phyloP scores from a whole-genome alignment of 2,113 vertebrate genomes.

The Camelus bactrianus region DNA sequence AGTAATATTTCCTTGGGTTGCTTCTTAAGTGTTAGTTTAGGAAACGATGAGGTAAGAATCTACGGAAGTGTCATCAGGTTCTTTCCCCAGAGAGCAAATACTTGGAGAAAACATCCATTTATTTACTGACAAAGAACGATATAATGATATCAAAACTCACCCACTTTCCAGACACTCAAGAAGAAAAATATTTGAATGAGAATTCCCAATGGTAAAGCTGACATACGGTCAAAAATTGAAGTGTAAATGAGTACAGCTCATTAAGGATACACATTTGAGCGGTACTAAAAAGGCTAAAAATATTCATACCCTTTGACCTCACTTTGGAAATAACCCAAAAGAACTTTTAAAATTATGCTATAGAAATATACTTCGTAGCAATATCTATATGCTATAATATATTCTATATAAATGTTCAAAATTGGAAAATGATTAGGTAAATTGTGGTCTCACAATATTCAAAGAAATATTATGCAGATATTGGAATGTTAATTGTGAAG shows the following conservation, averaged over 20 bases:
- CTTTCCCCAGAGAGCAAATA: neutral
- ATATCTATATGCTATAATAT: neutral
- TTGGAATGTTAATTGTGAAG: slow-evolving; percentile 11
- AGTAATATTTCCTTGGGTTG: neutral
- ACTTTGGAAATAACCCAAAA: neutral
- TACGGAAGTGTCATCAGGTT: too few relatives aligned
- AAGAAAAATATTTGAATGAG: slow-evolving; percentile 20
- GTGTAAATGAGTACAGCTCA: neutral
- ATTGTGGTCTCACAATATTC: neutral
- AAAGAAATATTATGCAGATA: neutral
- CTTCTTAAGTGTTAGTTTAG: neutral
- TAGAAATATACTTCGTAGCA: neutral
- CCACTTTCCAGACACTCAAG: neutral
- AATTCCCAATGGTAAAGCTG: slow-evolving; percentile 14
- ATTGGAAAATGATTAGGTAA: slow-evolving; percentile 27
- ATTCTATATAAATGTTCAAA: slow-evolving; percentile 50
- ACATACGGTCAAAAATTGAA: neutral
- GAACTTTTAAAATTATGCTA: slow-evolving; percentile 36
- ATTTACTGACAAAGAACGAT: neutral
- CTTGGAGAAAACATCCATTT: neutral
- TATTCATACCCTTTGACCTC: neutral
- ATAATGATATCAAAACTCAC: neutral
- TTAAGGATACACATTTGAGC: neutral
- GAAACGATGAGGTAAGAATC: too few relatives aligned
- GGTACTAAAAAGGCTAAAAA: slow-evolving; percentile 2